Evolutionary conservation across 2,113 vertebrate species (phyloP).

Genomic region (Lanius ludovicianus): DNA sequence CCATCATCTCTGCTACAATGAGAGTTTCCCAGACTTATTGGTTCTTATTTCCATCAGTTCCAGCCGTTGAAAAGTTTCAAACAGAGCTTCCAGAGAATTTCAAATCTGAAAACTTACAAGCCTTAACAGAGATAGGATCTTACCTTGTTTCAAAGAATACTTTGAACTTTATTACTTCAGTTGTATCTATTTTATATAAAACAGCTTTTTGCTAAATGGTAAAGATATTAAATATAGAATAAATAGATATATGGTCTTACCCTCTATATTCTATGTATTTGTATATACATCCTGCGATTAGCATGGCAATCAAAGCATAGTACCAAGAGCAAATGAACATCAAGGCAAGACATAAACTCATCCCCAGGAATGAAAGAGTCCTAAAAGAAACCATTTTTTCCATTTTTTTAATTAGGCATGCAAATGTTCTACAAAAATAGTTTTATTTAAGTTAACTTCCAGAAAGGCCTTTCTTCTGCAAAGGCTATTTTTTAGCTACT

Average conservation of each 20-base stretch:
- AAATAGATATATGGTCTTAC: slow-evolving; percentile 77
- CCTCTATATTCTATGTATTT: slow-evolving; percentile 98
- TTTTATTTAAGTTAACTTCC: slow-evolving; percentile 3
- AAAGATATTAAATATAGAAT: slow-evolving; percentile 45
- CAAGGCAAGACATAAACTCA: slow-evolving; percentile 94
- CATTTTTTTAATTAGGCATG: slow-evolving; percentile 40
- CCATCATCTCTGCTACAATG: background rate
- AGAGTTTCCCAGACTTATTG: background rate
- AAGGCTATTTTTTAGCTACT: background rate
- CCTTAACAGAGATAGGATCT: background rate
- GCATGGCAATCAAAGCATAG: slow-evolving; percentile 92
- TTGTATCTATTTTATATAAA: background rate
- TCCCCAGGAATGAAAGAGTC: slow-evolving; percentile 94
- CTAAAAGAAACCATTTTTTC: slow-evolving; percentile 72
- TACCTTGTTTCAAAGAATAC: background rate
- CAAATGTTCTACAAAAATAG: background rate
- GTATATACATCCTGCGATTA: slow-evolving; percentile 93
- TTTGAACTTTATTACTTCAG: background rate
- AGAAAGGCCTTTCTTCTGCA: background rate
- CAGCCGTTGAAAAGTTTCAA: background rate
- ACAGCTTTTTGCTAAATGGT: background rate
- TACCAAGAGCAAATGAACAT: slow-evolving; percentile 99
- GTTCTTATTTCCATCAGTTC: background rate
- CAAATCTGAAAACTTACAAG: background rate
- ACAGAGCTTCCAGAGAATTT: background rate